phyloP scores from a whole-genome alignment of 2,797 vertebrate genomes.

The Pygocentrus nattereri region DNA sequence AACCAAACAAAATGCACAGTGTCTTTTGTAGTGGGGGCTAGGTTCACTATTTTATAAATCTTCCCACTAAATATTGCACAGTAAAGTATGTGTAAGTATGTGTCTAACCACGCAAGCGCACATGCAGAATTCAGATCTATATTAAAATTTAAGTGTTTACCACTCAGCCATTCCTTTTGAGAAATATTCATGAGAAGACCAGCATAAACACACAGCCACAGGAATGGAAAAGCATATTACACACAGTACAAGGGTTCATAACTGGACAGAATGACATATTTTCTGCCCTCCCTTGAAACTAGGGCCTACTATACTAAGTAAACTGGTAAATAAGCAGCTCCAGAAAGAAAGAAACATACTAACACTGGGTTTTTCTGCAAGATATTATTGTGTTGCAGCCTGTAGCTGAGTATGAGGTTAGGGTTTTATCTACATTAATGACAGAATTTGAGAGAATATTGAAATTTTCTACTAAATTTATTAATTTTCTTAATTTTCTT shows the following conservation, averaged over 20 bases:
- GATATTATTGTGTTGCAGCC: not conserved
- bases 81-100: slow-evolving; percentile 13
- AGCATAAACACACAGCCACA: slow-evolving; percentile 29
- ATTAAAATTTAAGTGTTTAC: slow-evolving; percentile 50
- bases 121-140: slow-evolving; percentile 23
- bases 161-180: slow-evolving; percentile 29
- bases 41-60: not conserved
- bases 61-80: slow-evolving; percentile 10
- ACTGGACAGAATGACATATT: not conserved
- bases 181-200: slow-evolving; percentile 40
- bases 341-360: not conserved
- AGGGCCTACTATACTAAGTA: not conserved
- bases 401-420: not conserved
- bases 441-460: too few species aligned
- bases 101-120: not conserved
- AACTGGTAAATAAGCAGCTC: not conserved
- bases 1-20: not conserved
- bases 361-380: not conserved
- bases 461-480: too few species aligned
- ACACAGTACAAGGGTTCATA: slow-evolving; percentile 5
- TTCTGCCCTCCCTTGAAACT: not conserved
- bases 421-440: not conserved
- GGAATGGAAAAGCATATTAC: not conserved
- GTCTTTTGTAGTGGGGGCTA: not conserved
- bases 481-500: too few species aligned